These are phyloP conservation scores for Phallusia fumigata DNA, from an alignment of 23 tunicate species.

Conservation along the genomic window DNA sequence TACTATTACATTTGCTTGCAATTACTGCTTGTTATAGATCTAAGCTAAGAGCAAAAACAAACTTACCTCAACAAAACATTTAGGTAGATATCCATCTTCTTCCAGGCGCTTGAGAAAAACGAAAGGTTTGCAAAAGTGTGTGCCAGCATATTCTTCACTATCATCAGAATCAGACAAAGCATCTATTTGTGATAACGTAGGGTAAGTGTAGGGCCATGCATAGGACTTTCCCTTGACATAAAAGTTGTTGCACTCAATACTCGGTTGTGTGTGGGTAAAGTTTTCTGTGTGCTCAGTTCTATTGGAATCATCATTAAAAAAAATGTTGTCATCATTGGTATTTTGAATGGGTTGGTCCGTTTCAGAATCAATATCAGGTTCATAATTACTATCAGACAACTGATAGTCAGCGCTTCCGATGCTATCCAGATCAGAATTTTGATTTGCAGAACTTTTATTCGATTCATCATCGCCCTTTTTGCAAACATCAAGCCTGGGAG, in stretches of 20 bases:
- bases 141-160: not conserved
- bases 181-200: not conserved
- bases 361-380: not conserved
- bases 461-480: too few relatives aligned
- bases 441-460: too few relatives aligned
- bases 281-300: not conserved
- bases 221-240: not conserved
- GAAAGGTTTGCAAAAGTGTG: not conserved
- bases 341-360: not conserved
- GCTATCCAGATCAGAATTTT: too few relatives aligned
- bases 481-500: too few relatives aligned
- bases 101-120: not conserved
- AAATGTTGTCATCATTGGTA: not conserved
- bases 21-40: too few relatives aligned
- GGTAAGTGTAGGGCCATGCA: constrained; percentile 11
- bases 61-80: constrained; percentile 15
- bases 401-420: too few relatives aligned
- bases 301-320: not conserved
- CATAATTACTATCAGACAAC: not conserved
- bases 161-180: constrained; percentile 10
- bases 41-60: not conserved
- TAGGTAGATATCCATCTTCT: constrained; percentile 3
- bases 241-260: not conserved
- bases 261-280: too few relatives aligned
- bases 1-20: too few relatives aligned